These are phyloP conservation scores for Nowickia ferox DNA, from an alignment of 2,888 invertebrate species.

Conservation along the genomic window DNA sequence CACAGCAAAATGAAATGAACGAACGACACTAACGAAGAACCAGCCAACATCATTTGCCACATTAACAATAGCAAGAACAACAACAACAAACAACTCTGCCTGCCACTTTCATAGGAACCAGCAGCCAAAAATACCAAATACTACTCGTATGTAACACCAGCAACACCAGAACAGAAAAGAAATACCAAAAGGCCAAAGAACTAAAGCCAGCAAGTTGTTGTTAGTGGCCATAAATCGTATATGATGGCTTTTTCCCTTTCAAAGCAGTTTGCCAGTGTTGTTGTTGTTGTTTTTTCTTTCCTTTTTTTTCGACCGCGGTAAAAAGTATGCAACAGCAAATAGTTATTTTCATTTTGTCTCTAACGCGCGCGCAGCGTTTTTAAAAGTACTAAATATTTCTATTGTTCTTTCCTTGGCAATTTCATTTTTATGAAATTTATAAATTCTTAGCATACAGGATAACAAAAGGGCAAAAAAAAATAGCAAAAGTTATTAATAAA, in stretches of 20 bases:
- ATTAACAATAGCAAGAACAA: slow-evolving; percentile 37
- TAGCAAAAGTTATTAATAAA: slow-evolving; percentile 45
- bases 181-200: slow-evolving; percentile 43
- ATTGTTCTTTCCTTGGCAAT: slow-evolving; percentile 50
- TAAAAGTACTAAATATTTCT: slow-evolving; percentile 45
- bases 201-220: slow-evolving; percentile 62
- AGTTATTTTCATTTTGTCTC: neutral
- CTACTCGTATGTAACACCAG: neutral
- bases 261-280: slow-evolving; percentile 15
- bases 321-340: slow-evolving; percentile 36
- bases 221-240: slow-evolving; percentile 69
- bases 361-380: neutral
- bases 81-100: slow-evolving; percentile 25
- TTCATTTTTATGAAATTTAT: slow-evolving; percentile 51
- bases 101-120: slow-evolving; percentile 75
- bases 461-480: no score
- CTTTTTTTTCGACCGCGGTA: slow-evolving; percentile 43
- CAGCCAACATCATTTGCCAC: slow-evolving; percentile 72
- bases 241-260: slow-evolving; percentile 55
- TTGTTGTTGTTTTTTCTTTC: slow-evolving; percentile 9
- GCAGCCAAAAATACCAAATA: slow-evolving; percentile 30
- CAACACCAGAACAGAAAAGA: neutral
- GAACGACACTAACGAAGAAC: neutral
- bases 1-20: slow-evolving; percentile 30
- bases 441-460: slow-evolving; percentile 27